Percentiles rank a stretch among this genome's conserved stretches.
Conservation (phyloP, 2,888 invertebrate species). For the Leucoma salicis region DNA sequence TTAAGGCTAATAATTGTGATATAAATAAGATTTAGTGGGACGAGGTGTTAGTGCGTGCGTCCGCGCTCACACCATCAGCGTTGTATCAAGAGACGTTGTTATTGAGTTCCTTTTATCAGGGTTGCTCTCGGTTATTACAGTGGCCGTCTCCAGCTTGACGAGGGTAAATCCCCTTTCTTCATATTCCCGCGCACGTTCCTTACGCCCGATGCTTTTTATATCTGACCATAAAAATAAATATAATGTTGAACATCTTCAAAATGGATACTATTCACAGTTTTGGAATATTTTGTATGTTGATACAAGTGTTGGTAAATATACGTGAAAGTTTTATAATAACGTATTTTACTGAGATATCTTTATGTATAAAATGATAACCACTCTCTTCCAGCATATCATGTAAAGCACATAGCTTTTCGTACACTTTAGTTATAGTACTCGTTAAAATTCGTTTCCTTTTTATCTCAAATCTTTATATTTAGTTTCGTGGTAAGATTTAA, state of each 20-base stretch:
- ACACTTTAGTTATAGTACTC: no score
- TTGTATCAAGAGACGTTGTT: conserved; percentile 41
- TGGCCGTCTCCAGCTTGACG: conserved; percentile 64
- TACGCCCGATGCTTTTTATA: conserved; percentile 37
- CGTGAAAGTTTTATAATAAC: not conserved
- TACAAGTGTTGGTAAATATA: not conserved
- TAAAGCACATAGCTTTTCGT: no score
- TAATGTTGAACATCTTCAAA: conserved; percentile 25
- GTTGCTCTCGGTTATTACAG: conserved; percentile 63
- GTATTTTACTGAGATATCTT: not conserved
- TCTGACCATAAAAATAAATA: conserved; percentile 36
- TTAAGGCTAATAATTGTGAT: not conserved
- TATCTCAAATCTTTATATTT: no score
- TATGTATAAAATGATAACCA: no score
- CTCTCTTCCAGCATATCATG: no score
- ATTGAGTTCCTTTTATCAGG: conserved; percentile 59
- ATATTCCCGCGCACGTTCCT: conserved; percentile 51
- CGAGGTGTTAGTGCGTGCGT: conserved; percentile 6
- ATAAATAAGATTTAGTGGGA: not conserved
- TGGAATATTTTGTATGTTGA: not conserved
- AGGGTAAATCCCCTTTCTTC: conserved; percentile 78
- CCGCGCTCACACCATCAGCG: conserved; percentile 22
- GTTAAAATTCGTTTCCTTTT: no score
- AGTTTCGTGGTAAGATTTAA: no score
- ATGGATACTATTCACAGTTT: conserved; percentile 23